phyloP scores from a whole-genome alignment of 2,113 vertebrate species.

The Syrmaticus mikado region DNA sequence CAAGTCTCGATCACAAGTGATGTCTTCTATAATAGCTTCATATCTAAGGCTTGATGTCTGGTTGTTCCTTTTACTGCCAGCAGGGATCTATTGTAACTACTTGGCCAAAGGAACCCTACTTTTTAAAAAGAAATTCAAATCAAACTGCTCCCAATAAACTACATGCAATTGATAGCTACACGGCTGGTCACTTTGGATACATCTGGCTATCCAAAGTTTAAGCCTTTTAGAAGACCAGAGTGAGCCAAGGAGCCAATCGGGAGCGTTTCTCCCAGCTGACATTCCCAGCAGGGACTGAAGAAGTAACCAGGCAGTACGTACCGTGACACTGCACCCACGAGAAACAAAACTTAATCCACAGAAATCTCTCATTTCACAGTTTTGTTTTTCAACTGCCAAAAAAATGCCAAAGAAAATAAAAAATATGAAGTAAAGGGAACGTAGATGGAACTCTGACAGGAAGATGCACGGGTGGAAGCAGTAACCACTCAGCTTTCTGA shows the following conservation, averaged over 20 bases:
- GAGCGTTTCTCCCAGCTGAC: not conserved
- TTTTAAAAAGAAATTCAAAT: not conserved
- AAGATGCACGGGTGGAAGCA: not conserved
- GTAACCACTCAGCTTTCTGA: not conserved
- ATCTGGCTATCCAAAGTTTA: not conserved
- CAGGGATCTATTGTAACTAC: not conserved
- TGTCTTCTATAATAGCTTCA: not conserved
- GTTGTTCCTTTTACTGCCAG: slow-evolving; percentile 20
- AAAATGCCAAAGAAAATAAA: not conserved
- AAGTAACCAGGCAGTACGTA: not conserved
- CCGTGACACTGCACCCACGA: not conserved
- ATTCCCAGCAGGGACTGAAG: not conserved
- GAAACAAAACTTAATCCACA: not conserved
- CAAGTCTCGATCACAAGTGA: not conserved
- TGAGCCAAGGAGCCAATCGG: not conserved
- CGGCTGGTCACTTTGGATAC: not conserved
- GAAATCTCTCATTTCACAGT: not conserved
- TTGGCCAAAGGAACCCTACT: not conserved
- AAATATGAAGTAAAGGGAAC: not conserved
- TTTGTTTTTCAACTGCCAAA: not conserved
- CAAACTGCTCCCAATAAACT: not conserved
- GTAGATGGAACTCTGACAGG: not conserved
- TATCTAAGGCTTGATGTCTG: not conserved
- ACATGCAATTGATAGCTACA: not conserved
- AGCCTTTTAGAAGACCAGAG: not conserved